phyloP scores from a whole-genome alignment of 2,888 invertebrate species.

The Nephrotoma flavescens region DNA sequence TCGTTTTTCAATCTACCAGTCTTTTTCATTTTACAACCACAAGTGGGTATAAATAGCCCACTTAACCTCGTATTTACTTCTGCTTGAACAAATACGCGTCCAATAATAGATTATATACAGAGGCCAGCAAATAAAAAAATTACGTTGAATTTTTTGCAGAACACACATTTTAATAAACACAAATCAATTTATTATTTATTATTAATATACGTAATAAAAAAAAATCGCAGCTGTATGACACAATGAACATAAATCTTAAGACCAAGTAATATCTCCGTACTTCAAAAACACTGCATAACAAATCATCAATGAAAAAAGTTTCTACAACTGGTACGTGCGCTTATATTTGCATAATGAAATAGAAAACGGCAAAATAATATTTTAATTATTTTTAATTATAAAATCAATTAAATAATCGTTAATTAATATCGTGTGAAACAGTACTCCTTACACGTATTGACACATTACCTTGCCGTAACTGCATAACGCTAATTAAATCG shows the following conservation, averaged over 20 bases:
- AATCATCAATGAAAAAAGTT: not conserved
- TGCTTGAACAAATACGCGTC: not conserved
- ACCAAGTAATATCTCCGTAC: too few relatives aligned
- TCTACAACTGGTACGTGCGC: not conserved
- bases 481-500: not conserved
- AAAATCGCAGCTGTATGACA: not conserved
- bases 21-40: not conserved
- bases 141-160: not conserved
- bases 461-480: too few relatives aligned
- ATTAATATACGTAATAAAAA: not conserved
- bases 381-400: not conserved
- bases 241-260: too few relatives aligned
- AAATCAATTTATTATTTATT: not conserved
- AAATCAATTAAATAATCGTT: not conserved
- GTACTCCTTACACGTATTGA: not conserved
- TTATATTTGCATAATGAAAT: not conserved
- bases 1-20: not conserved
- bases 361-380: too few relatives aligned
- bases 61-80: not conserved
- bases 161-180: not conserved
- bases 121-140: not conserved
- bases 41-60: not conserved
- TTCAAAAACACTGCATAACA: not conserved
- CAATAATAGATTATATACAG: not conserved
- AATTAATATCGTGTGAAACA: not conserved